Percentiles rank a stretch among this genome's conserved stretches.
Evolutionary conservation across 2,888 invertebrate species (phyloP).

Genomic region (Junonia oenone): DNA sequence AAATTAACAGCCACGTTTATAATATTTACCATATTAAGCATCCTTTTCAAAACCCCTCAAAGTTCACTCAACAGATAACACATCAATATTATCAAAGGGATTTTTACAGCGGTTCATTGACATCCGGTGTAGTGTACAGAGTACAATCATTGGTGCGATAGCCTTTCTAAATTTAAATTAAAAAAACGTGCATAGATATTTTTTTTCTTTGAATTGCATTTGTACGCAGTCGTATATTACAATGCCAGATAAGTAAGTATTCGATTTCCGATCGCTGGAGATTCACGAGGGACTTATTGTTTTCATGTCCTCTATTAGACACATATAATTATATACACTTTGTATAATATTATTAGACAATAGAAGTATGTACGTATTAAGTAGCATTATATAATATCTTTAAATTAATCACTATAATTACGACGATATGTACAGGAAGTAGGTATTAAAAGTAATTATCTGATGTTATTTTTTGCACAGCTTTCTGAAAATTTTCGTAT

Average conservation of each 20-base stretch:
- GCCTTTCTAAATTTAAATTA: conserved; percentile 6
- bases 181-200: neutral
- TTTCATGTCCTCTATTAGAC: neutral
- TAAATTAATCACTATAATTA: too few relatives aligned
- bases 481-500: too few relatives aligned
- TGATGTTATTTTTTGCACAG: too few relatives aligned
- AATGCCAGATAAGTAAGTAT: neutral
- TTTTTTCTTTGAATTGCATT: neutral
- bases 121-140: conserved; percentile 8
- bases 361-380: too few relatives aligned
- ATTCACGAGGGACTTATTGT: conserved; percentile 1
- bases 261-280: neutral
- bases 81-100: conserved; percentile 8
- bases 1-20: too few relatives aligned
- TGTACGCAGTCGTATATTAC: neutral
- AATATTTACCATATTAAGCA: neutral
- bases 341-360: too few relatives aligned
- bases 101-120: conserved; percentile 14
- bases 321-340: neutral
- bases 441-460: too few relatives aligned
- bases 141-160: neutral
- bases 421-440: too few relatives aligned
- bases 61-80: conserved; percentile 11
- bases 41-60: neutral
- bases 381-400: too few relatives aligned